These are phyloP conservation scores for Druceiella hillmani DNA, from an alignment of 2,888 invertebrate species.

Conservation along the genomic window DNA sequence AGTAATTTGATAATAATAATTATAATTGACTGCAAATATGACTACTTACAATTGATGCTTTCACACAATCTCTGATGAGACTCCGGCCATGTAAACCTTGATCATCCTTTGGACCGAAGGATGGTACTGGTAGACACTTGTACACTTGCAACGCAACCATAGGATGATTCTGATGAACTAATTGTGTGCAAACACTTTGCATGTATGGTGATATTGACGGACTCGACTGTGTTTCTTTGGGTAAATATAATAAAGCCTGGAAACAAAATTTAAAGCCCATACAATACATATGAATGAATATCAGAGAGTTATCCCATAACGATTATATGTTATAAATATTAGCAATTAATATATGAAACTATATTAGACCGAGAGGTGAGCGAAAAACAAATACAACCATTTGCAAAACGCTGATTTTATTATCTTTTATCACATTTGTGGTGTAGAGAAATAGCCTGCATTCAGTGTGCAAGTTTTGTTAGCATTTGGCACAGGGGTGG, in stretches of 20 bases:
- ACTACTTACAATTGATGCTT: slow-evolving; percentile 43
- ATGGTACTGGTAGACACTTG: slow-evolving; percentile 41
- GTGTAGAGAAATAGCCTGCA: too few relatives aligned
- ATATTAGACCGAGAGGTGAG: too few relatives aligned
- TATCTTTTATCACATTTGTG: too few relatives aligned
- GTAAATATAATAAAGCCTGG: slow-evolving; percentile 37
- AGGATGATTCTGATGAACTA: slow-evolving; percentile 47
- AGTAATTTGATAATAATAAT: too few relatives aligned
- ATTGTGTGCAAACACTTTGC: slow-evolving; percentile 46
- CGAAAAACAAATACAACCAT: too few relatives aligned
- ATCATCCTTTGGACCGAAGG: slow-evolving; percentile 47
- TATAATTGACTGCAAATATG: too few relatives aligned
- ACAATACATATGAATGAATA: not conserved
- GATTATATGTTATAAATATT: not conserved
- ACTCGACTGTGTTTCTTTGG: slow-evolving; percentile 30
- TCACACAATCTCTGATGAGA: slow-evolving; percentile 55
- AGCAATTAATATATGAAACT: not conserved
- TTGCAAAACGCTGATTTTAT: too few relatives aligned
- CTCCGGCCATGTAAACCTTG: slow-evolving; percentile 50
- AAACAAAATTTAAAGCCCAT: too few relatives aligned
- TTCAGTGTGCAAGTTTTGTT: too few relatives aligned
- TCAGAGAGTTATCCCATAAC: slow-evolving; percentile 2
- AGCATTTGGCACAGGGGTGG: too few relatives aligned
- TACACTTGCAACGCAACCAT: slow-evolving; percentile 47
- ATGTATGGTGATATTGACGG: slow-evolving; percentile 45